Evolutionary conservation across 2,888 invertebrate genomes (phyloP), one percentile per base, ranked within the genome.

Genomic region (Pimpla rufipes): DNA sequence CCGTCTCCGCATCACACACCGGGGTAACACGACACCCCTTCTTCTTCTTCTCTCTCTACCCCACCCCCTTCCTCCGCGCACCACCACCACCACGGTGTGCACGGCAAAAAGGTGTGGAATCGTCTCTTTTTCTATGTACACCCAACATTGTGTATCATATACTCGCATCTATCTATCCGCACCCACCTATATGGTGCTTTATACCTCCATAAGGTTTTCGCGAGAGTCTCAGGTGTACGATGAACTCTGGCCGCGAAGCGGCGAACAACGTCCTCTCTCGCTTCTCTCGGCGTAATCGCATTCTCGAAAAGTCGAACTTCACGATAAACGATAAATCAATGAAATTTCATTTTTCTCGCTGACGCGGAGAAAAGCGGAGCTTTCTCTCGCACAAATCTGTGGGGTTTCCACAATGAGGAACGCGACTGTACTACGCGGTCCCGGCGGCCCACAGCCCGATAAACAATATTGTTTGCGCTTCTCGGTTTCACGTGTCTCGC

Each of bases 11-110:
- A 86, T 73, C 77, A 45, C 70, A 74, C 88, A 84, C 84, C 66
- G 83, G 82, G 81, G 92, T 91, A 92, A 92, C 88, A 66, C 88
- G 91, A 92, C 87, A 91, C 92, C 89, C 84, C 85, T 85, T 79
- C 57, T 59, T 62, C 45, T 50, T 74, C 47, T 71, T 45, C 16
- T 59, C 29, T 35, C 50, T 68, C 21, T 47, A 37, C 42, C n/a
- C 45, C 66, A 37, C 42, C 62, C 57, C 59, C 37, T 67, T 40
- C 40, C 35, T 42, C 70, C 57, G 29, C 40, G 59, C 50, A 70
- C 75, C 76, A n/a, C 68, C 70, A 47, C 52, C 50, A n/a, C 74
- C n/a, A 8, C 67, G 8, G 68, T 50, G 37, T 21, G 23, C 62
- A 47, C 50, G 6, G 47, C 76, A 16, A 11, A 16, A 16, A 21